These are phyloP conservation scores for Saxidomus purpurata DNA, from an alignment of 1,140 invertebrate genomes.

Conservation along the genomic window DNA sequence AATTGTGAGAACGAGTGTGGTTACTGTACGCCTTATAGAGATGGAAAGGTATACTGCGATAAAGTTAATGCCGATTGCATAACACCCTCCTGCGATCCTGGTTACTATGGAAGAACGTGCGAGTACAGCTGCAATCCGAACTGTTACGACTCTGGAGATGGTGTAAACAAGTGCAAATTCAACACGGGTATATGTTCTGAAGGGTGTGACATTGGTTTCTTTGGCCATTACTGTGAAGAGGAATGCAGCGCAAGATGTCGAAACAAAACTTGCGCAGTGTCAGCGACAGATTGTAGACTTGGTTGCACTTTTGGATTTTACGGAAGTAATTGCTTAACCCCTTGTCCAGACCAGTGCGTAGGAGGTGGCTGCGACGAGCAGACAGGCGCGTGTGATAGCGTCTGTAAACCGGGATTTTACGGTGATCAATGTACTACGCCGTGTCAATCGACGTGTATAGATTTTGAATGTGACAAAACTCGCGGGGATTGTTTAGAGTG, in stretches of 20 bases:
- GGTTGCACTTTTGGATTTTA: conserved; percentile 60
- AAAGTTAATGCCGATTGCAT: conserved; percentile 32
- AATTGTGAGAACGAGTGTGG: conserved; percentile 28
- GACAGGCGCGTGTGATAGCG: conserved; percentile 23
- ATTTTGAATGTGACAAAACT: conserved; percentile 35
- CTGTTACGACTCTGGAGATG: conserved; percentile 26
- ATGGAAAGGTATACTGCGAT: conserved; percentile 33
- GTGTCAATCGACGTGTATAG: conserved; percentile 49
- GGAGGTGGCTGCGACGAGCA: conserved; percentile 14
- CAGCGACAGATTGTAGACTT: conserved; percentile 38
- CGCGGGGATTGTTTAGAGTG: conserved; percentile 53
- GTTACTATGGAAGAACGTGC: conserved; percentile 48
- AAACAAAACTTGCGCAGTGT: conserved; percentile 30
- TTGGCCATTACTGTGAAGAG: conserved; percentile 30
- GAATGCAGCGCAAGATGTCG: conserved; percentile 31
- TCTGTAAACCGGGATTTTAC: conserved; percentile 22
- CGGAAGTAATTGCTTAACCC: conserved; percentile 3
- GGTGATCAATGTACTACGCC: conserved; percentile 1
- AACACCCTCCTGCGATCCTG: conserved; percentile 18
- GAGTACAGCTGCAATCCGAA: not conserved
- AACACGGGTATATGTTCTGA: conserved; percentile 53
- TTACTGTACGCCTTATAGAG: not conserved
- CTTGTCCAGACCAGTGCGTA: conserved; percentile 38
- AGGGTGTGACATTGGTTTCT: conserved; percentile 52
- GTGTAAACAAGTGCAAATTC: conserved; percentile 28